These are phyloP conservation scores for Sebastes diploproa DNA, from an alignment of 2,797 vertebrate species.

Conservation along the genomic window DNA sequence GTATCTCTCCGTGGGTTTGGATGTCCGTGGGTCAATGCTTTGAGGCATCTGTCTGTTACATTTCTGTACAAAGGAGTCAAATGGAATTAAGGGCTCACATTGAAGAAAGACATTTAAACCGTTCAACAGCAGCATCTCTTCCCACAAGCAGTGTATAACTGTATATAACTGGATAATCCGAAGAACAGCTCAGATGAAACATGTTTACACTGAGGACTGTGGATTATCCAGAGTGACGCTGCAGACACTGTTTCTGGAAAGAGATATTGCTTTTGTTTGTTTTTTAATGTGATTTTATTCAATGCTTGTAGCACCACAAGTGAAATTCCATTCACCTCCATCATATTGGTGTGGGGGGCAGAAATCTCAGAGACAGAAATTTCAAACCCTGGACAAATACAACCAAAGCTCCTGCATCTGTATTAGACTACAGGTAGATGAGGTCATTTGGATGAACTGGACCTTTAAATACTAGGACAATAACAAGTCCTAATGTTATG, in stretches of 20 bases:
- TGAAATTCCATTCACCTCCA: neutral
- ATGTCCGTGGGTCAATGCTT: neutral
- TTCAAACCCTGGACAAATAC: neutral
- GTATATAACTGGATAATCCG: neutral
- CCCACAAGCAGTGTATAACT: neutral
- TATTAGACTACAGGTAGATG: neutral
- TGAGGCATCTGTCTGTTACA: no score
- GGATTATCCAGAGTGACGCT: neutral
- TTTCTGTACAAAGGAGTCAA: neutral
- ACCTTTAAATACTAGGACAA: neutral
- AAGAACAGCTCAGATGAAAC: neutral
- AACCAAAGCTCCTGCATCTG: neutral
- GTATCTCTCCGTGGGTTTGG: neutral
- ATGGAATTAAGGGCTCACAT: neutral
- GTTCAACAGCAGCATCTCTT: neutral
- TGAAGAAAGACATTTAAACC: neutral
- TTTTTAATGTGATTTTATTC: neutral
- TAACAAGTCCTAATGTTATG: neutral
- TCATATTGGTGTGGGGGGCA: neutral
- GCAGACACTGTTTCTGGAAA: neutral
- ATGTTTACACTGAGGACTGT: neutral
- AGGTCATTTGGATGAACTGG: neutral
- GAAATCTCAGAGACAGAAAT: neutral
- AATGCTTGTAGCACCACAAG: neutral
- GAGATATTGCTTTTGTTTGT: neutral